Evolutionary conservation across 2,113 vertebrate species (phyloP).

Genomic region (Morphnarchus princeps): DNA sequence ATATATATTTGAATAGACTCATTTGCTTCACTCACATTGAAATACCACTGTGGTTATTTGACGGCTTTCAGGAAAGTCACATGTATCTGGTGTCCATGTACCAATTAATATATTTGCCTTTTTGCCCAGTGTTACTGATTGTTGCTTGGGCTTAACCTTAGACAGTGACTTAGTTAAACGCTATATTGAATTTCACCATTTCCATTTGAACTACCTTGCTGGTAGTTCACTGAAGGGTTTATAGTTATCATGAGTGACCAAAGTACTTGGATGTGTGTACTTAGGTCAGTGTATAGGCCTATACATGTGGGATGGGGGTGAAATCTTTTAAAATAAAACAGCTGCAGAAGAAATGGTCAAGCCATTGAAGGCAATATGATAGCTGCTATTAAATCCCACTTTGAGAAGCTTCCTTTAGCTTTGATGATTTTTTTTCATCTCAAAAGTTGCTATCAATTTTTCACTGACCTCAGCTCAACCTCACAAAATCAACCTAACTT

Average conservation of each 20-base stretch:
- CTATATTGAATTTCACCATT: constrained; percentile 64
- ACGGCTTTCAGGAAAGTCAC: not conserved
- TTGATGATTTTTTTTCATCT: constrained; percentile 76
- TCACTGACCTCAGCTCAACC: constrained; percentile 69
- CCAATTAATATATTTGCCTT: constrained; percentile 44
- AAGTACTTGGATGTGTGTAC: constrained; percentile 43
- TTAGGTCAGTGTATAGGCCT: constrained; percentile 42
- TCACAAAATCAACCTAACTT: constrained; percentile 55
- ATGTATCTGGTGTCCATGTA: not conserved
- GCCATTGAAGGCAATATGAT: constrained; percentile 70
- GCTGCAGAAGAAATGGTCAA: constrained; percentile 70
- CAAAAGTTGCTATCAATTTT: constrained; percentile 74
- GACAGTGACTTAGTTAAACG: constrained; percentile 48
- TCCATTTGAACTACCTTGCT: constrained; percentile 54
- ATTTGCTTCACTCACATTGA: not conserved
- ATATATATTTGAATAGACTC: not conserved
- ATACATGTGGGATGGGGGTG: constrained; percentile 30
- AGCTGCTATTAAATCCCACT: constrained; percentile 77
- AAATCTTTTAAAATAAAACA: constrained; percentile 77
- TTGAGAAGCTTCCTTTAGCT: constrained; percentile 70
- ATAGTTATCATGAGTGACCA: constrained; percentile 56
- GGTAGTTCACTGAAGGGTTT: constrained; percentile 66
- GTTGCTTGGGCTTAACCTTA: constrained; percentile 54
- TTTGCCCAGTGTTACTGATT: constrained; percentile 3
- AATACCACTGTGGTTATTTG: not conserved